Conservation (phyloP, 2,797 vertebrate genomes). For the Danio choprae region DNA sequence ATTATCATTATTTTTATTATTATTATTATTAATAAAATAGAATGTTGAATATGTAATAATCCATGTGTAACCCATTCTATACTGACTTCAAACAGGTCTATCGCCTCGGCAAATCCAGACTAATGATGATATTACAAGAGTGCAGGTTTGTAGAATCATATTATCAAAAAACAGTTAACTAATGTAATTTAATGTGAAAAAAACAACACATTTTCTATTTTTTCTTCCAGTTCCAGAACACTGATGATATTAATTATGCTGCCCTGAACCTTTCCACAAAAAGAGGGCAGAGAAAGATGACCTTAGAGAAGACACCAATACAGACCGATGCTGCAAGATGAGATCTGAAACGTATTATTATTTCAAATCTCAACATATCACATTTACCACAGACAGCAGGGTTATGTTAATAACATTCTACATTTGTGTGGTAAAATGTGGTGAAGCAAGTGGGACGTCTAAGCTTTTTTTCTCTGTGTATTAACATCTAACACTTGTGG, state of each 20-base stretch:
- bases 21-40: not conserved
- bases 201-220: not conserved
- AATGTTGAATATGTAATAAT: not conserved
- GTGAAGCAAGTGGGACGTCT: not conserved
- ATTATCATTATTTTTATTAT: not conserved
- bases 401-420: not conserved
- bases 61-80: not conserved
- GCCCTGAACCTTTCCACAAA: slow-evolving; percentile 7
- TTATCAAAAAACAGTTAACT: not conserved
- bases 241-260: slow-evolving; percentile 15
- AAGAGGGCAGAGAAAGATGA: slow-evolving; percentile 27
- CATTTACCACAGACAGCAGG: not conserved
- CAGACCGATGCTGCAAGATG: not conserved
- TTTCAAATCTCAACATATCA: too few relatives aligned
- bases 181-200: not conserved
- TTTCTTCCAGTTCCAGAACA: not conserved
- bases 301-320: not conserved
- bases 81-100: not conserved
- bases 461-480: not conserved
- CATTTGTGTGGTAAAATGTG: not conserved
- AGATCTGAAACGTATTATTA: not conserved
- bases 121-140: not conserved
- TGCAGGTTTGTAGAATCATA: not conserved
- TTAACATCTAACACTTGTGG: not conserved
- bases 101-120: not conserved